phyloP scores from a whole-genome alignment of 1,140 invertebrate species.

The Aphelenchoides besseyi region DNA sequence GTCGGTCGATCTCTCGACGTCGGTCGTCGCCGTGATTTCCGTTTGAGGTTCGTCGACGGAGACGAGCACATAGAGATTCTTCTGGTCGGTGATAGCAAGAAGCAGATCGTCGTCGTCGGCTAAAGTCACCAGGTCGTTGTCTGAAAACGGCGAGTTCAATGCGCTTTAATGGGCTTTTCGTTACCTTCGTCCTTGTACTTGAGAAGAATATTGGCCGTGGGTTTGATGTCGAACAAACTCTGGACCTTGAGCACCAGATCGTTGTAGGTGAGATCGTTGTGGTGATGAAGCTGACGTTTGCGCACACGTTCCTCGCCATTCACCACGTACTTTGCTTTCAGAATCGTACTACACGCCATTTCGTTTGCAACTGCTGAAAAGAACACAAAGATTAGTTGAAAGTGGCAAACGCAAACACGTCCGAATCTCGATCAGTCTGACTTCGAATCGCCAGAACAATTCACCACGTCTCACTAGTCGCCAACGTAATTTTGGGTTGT shows the following conservation, averaged over 20 bases:
- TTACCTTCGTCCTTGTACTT: slow-evolving; percentile 52
- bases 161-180: not conserved
- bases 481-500: too few relatives aligned
- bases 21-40: slow-evolving; percentile 2
- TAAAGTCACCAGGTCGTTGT: slow-evolving; percentile 50
- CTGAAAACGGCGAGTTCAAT: slow-evolving; percentile 35
- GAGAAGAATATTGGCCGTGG: slow-evolving; percentile 28
- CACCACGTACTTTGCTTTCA: slow-evolving; percentile 41
- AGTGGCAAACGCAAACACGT: too few relatives aligned
- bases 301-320: slow-evolving; percentile 35
- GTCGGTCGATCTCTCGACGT: not conserved
- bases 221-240: slow-evolving; percentile 40
- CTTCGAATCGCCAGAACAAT: too few relatives aligned
- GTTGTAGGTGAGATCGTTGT: slow-evolving; percentile 46
- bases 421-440: too few relatives aligned
- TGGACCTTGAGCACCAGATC: slow-evolving; percentile 52
- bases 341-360: slow-evolving; percentile 23
- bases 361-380: not conserved
- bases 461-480: too few relatives aligned
- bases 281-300: slow-evolving; percentile 45
- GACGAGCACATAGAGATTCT: slow-evolving; percentile 39
- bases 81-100: slow-evolving; percentile 35
- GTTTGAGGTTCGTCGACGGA: slow-evolving; percentile 15
- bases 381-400: too few relatives aligned
- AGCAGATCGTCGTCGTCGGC: slow-evolving; percentile 46